phyloP scores from a whole-genome alignment of 2,113 vertebrate species.

The Ellobius talpinus region DNA sequence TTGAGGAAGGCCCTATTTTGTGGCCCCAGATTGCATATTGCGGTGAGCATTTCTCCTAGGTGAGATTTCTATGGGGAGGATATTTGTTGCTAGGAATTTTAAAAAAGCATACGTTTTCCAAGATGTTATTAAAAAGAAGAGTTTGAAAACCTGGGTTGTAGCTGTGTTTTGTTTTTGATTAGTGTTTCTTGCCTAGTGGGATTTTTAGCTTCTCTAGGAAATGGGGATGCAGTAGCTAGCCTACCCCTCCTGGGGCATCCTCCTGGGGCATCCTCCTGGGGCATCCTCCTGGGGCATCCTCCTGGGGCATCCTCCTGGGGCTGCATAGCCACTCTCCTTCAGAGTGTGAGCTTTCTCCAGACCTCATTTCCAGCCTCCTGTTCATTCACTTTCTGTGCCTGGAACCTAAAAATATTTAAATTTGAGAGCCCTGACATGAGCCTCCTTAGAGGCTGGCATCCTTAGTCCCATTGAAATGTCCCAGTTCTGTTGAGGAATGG shows the following conservation, averaged over 20 bases:
- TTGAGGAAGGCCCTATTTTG: not conserved
- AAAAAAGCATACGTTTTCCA: not conserved
- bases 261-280: not conserved
- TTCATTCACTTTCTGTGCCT: not conserved
- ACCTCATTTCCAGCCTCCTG: not conserved
- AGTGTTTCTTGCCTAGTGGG: not conserved
- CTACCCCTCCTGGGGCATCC: not conserved
- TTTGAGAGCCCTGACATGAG: not conserved
- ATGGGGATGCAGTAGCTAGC: not conserved
- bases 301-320: not conserved
- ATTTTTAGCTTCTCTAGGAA: conserved; percentile 42
- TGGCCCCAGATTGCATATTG: not conserved
- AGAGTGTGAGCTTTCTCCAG: not conserved
- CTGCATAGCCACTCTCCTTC: not conserved
- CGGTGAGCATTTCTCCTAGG: not conserved
- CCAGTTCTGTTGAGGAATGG: not conserved
- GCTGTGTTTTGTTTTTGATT: conserved; percentile 30
- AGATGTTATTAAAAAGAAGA: conserved; percentile 23
- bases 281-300: not conserved
- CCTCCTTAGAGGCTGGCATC: not conserved
- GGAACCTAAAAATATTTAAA: not conserved
- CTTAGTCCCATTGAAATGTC: not conserved
- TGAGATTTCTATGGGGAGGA: not conserved
- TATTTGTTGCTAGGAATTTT: not conserved
- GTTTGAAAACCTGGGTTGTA: conserved; percentile 26